phyloP scores from a whole-genome alignment of 2,888 invertebrate species.

The Chloroclysta siterata region DNA sequence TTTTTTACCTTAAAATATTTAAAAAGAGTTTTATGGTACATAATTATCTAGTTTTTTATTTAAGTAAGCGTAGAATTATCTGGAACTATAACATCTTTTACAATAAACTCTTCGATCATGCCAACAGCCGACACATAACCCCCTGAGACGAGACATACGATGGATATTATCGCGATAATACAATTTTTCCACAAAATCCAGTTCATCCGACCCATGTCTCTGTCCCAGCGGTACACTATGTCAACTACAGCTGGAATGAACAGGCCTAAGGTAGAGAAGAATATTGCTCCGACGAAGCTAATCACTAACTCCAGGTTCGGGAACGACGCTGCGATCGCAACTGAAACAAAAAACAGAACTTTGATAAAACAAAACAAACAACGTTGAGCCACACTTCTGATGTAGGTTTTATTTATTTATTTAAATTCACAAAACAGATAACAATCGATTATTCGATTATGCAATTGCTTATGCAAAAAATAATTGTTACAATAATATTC shows the following conservation, averaged over 20 bases:
- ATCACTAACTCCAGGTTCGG: constrained; percentile 95
- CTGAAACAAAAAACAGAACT: constrained; percentile 63
- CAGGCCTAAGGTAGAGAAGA: constrained; percentile 90
- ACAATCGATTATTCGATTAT: no score
- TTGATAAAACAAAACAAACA: background rate
- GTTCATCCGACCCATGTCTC: constrained; percentile 86
- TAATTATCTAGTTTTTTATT: background rate
- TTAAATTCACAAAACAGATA: no score
- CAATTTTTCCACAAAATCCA: constrained; percentile 89
- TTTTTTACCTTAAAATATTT: no score
- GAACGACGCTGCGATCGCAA: constrained; percentile 90
- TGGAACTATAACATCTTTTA: constrained; percentile 29
- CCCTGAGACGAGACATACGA: constrained; percentile 70
- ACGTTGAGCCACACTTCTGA: no score
- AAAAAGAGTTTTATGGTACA: no score
- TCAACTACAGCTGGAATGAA: constrained; percentile 90
- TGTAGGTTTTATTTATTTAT: no score
- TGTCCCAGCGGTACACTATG: constrained; percentile 88
- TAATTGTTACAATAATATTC: no score
- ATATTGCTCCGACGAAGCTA: constrained; percentile 93
- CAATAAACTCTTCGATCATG: constrained; percentile 66
- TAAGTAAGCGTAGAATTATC: constrained; percentile 2
- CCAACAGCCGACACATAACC: constrained; percentile 68
- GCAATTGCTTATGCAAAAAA: no score
- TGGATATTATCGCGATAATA: constrained; percentile 63